These are phyloP conservation scores for Pomatorhinus ruficollis DNA, from an alignment of 2,113 vertebrate species.

Conservation along the genomic window DNA sequence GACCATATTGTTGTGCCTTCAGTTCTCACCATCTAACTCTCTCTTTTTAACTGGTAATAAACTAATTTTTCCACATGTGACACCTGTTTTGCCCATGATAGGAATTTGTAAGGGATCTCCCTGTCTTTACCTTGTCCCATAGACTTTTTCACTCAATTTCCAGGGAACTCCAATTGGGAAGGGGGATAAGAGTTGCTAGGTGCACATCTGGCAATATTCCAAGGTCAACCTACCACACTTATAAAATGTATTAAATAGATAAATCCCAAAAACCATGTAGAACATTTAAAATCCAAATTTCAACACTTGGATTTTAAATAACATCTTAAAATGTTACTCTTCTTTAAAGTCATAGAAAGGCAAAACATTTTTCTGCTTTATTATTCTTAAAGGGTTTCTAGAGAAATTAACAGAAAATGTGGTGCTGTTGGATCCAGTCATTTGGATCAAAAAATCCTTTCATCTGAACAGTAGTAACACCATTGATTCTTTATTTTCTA, in stretches of 20 bases:
- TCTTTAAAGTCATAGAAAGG: not conserved
- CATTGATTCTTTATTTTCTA: not conserved
- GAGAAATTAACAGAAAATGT: not conserved
- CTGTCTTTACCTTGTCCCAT: rapidly evolving
- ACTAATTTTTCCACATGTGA: not conserved
- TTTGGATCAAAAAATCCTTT: not conserved
- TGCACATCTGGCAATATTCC: not conserved
- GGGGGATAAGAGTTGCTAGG: rapidly evolving
- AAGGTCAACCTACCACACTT: not conserved
- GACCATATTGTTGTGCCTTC: not conserved
- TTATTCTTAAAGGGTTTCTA: not conserved
- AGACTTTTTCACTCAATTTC: not conserved
- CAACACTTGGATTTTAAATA: not conserved
- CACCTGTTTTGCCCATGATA: not conserved
- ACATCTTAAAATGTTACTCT: not conserved
- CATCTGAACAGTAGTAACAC: not conserved
- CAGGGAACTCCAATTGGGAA: rapidly evolving
- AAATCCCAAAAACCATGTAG: not conserved
- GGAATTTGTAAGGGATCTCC: not conserved
- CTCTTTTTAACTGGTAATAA: not conserved
- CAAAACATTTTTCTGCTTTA: not conserved
- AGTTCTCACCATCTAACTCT: not conserved
- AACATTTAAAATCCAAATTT: not conserved
- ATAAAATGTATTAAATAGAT: not conserved
- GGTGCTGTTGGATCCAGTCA: not conserved